These are phyloP conservation scores for Rhyzopertha dominica DNA, from an alignment of 1,140 invertebrate genomes.

Conservation along the genomic window DNA sequence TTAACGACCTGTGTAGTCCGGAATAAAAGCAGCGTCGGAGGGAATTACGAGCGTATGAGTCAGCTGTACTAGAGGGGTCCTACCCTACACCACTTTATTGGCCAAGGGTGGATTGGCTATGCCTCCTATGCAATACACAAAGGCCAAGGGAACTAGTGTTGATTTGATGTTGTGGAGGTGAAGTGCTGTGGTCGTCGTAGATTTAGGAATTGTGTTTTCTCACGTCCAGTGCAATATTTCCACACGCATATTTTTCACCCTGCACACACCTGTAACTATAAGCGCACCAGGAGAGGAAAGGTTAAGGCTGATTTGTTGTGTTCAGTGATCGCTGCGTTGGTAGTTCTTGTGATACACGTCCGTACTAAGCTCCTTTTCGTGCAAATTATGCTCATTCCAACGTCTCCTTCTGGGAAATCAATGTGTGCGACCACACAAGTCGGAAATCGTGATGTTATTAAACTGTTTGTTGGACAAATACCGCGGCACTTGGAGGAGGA, in stretches of 20 bases:
- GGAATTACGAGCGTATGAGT: slow-evolving; percentile 35
- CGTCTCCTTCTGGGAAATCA: no score
- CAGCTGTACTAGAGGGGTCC: slow-evolving; percentile 38
- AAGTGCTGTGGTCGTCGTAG: slow-evolving; percentile 44
- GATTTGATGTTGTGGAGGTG: slow-evolving; percentile 46
- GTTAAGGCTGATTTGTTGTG: no score
- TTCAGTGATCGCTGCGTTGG: no score
- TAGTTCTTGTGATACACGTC: no score
- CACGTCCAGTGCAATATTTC: slow-evolving; percentile 3
- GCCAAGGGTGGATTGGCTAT: slow-evolving; percentile 45
- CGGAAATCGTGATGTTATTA: slow-evolving; percentile 59
- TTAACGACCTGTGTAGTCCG: no score
- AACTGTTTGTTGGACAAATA: slow-evolving; percentile 91
- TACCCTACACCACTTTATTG: slow-evolving; percentile 45
- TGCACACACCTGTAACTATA: no score
- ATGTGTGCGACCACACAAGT: no score
- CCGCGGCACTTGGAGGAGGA: slow-evolving; percentile 85
- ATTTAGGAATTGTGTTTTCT: slow-evolving; percentile 15
- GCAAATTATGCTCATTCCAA: slow-evolving; percentile 41
- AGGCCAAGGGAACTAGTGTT: slow-evolving; percentile 40
- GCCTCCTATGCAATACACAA: slow-evolving; percentile 40
- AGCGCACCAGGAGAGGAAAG: no score
- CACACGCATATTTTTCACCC: no score
- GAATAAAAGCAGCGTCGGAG: slow-evolving; percentile 11
- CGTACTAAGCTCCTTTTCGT: no score